These are phyloP conservation scores for Steinernema carpocapsae DNA, from an alignment of 2,888 invertebrate genomes.

Conservation along the genomic window DNA sequence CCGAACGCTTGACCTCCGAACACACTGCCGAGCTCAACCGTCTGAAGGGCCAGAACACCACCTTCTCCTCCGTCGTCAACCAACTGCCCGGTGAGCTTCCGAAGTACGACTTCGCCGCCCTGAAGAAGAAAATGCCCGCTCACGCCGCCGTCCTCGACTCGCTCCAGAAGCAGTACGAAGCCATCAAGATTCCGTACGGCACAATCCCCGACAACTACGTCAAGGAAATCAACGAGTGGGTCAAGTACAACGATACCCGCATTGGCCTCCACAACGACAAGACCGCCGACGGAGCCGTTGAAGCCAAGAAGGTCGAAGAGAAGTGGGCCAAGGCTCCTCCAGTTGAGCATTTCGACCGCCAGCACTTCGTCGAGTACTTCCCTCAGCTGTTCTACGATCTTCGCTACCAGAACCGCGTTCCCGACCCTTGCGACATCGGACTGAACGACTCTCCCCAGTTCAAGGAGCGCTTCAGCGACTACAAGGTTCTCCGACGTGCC, in stretches of 20 bases:
- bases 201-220: conserved; percentile 60
- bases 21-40: conserved; percentile 63
- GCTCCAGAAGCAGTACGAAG: conserved; percentile 68
- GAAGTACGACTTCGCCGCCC: conserved; percentile 66
- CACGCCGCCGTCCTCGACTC: conserved; percentile 63
- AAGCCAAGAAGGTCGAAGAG: conserved; percentile 68
- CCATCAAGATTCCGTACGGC: conserved; percentile 67
- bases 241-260: conserved; percentile 64
- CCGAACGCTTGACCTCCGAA: conserved; percentile 52
- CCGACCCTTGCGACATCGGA: conserved; percentile 63
- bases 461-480: conserved; percentile 65
- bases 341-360: conserved; percentile 66
- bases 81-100: conserved; percentile 66
- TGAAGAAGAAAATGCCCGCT: conserved; percentile 67
- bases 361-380: conserved; percentile 63
- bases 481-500: conserved; percentile 66
- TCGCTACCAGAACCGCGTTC: conserved; percentile 57
- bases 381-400: conserved; percentile 59
- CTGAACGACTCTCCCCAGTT: conserved; percentile 61
- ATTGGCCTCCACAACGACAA: conserved; percentile 62
- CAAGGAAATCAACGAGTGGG: conserved; percentile 65
- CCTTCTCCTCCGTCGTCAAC: conserved; percentile 59
- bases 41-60: conserved; percentile 64
- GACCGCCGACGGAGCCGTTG: conserved; percentile 63
- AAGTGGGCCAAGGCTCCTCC: conserved; percentile 68